Evolutionary conservation across 2,797 vertebrate species (phyloP).

Genomic region (Mionectes olivaceus): DNA sequence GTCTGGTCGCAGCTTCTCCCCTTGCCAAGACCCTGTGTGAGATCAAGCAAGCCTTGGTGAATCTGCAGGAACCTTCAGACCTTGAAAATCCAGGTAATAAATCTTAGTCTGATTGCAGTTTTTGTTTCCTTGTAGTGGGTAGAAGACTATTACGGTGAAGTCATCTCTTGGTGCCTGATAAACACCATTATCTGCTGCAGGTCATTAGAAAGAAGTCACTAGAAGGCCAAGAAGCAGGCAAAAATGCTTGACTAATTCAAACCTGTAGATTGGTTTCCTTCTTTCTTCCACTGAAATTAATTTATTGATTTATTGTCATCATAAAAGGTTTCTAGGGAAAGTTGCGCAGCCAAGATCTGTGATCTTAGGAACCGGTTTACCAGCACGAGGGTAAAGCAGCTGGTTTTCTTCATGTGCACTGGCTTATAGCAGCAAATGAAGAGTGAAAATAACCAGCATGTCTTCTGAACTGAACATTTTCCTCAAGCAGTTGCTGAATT

Average conservation of each 20-base stretch:
- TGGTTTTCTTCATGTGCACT: background rate
- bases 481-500: background rate
- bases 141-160: background rate
- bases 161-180: background rate
- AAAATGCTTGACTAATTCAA: background rate
- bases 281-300: background rate
- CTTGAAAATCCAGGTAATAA: background rate
- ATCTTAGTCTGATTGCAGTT: background rate
- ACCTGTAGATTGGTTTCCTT: background rate
- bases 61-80: slow-evolving; percentile 10
- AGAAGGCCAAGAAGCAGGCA: background rate
- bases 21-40: slow-evolving; percentile 83
- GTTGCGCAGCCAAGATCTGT: background rate
- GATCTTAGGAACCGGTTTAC: background rate
- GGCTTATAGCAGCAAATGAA: background rate
- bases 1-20: slow-evolving; percentile 80
- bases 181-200: background rate
- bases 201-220: background rate
- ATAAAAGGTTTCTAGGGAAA: background rate
- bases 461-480: background rate
- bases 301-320: background rate
- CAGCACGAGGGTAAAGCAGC: background rate
- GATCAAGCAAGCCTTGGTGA: slow-evolving; percentile 82
- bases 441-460: background rate
- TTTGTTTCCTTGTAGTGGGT: background rate